A percentile compares a stretch with the other conserved stretches of the same genome.
phyloP scores from a whole-genome alignment of 2,888 invertebrate species.

The Mycalesis mineus region DNA sequence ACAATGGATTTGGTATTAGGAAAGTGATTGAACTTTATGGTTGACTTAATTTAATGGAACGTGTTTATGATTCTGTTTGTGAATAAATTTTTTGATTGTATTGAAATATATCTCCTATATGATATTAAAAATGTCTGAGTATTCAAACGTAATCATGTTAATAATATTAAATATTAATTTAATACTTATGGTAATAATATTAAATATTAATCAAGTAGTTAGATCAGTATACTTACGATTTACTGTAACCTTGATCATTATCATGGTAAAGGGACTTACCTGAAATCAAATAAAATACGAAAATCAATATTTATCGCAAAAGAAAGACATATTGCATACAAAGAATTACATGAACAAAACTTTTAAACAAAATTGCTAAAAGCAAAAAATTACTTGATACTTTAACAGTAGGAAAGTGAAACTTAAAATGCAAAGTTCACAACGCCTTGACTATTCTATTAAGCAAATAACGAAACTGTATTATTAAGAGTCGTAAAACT shows the following conservation, averaged over 20 bases:
- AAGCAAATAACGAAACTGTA: background rate
- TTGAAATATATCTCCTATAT: background rate
- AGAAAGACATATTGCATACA: too few relatives aligned
- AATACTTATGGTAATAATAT: too few relatives aligned
- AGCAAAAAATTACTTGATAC: too few relatives aligned
- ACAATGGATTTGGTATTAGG: constrained; percentile 39
- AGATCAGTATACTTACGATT: background rate
- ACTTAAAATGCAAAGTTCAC: too few relatives aligned
- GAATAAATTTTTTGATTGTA: background rate
- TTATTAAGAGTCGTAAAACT: background rate
- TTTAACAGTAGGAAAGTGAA: too few relatives aligned
- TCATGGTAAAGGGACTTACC: constrained; percentile 25
- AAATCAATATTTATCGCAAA: background rate
- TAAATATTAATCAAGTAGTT: too few relatives aligned
- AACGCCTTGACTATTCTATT: too few relatives aligned
- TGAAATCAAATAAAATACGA: constrained; percentile 19
- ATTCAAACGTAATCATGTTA: background rate
- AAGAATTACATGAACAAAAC: too few relatives aligned
- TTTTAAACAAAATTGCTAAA: too few relatives aligned
- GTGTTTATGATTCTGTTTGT: constrained; percentile 10
- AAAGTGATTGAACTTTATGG: constrained; percentile 60
- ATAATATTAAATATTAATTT: too few relatives aligned
- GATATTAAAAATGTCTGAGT: background rate
- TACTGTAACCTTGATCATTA: background rate
- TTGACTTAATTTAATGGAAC: constrained; percentile 46